Evolutionary conservation across 1,140 invertebrate genomes (phyloP), one percentile per base, ranked within the genome.

Genomic region (Andricus grossulariae): DNA sequence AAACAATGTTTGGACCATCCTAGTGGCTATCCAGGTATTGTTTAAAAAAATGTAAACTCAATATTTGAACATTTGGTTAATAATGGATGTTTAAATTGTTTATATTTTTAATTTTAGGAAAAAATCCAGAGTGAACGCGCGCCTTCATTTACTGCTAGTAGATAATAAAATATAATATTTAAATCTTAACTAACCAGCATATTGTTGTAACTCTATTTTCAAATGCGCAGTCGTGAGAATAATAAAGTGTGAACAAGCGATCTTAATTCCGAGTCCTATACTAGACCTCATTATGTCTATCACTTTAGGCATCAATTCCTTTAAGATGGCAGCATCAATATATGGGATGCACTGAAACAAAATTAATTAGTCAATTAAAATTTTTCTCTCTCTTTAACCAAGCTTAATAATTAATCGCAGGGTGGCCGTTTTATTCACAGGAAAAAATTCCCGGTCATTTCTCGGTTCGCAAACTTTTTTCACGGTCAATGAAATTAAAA

Each of bases 231-330:
- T 93, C 7, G 97, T 91, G 57, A 97, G 93, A 16, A 95, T 94
- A 10, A 98, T 92, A 89, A 98, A 97, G 91, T 97, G 96, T 2
- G 96, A 95, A 86, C 95, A 96, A 0, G 96, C 96, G 51, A 97
- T 94, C 91, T 97, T 96, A 0, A 96, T 97, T 52, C 96, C 96
- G 66, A 98, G 92, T 81, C 95, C 96, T 10, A 96, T 92, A 66
- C 94, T 96, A 21, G 94, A 94, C 81, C 95, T 97, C 80, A 97
- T 94, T 54, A 98, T 91, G 77, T 98, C 97, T 45, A 96, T 91
- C 1, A 98, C 91, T 86, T 95, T 94, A 7, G 96, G 96, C 16
- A 97, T 93, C 84, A 98, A 93, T 75, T 96, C 94, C 84, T 95
- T 94, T 83, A 98, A 92, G 57, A 94, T 94, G 6, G 93, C 91